These are phyloP conservation scores for Lerista edwardsae DNA, from an alignment of 2,797 vertebrate species.

Conservation along the genomic window DNA sequence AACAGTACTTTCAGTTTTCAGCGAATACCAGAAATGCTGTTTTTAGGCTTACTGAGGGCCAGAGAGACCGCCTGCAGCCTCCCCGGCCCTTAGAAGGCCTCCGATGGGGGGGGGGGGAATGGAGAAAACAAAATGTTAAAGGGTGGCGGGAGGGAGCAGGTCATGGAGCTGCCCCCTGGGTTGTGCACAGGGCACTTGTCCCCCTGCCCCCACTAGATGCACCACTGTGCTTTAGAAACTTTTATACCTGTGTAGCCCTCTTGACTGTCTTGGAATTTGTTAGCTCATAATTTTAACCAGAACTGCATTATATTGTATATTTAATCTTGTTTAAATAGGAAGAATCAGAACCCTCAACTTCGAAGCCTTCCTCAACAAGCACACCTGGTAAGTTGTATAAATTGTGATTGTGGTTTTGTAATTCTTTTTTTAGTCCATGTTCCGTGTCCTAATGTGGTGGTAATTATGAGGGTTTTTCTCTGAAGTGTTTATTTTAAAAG, in stretches of 20 bases:
- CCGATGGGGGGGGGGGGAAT: too few species aligned
- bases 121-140: too few species aligned
- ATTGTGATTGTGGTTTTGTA: background rate
- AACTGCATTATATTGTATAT: background rate
- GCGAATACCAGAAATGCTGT: too few species aligned
- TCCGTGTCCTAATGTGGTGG: background rate
- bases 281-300: background rate
- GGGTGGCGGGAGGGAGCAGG: too few species aligned
- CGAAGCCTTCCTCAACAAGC: slow-evolving; percentile 91
- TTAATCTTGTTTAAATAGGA: slow-evolving; percentile 81
- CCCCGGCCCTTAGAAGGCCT: too few species aligned
- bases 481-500: background rate
- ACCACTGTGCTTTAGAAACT: background rate
- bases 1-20: too few species aligned
- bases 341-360: slow-evolving; percentile 84
- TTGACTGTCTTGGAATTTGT: background rate
- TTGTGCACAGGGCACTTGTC: too few species aligned
- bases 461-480: background rate
- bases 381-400: slow-evolving; percentile 88
- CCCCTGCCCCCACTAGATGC: too few species aligned
- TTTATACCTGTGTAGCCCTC: background rate
- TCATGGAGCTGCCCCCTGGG: too few species aligned
- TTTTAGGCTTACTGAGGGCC: too few species aligned
- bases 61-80: too few species aligned
- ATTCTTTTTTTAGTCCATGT: background rate